Evolutionary conservation across 2,888 invertebrate species (phyloP), one percentile per base, ranked within the genome.

Genomic region (Altica lythri): DNA sequence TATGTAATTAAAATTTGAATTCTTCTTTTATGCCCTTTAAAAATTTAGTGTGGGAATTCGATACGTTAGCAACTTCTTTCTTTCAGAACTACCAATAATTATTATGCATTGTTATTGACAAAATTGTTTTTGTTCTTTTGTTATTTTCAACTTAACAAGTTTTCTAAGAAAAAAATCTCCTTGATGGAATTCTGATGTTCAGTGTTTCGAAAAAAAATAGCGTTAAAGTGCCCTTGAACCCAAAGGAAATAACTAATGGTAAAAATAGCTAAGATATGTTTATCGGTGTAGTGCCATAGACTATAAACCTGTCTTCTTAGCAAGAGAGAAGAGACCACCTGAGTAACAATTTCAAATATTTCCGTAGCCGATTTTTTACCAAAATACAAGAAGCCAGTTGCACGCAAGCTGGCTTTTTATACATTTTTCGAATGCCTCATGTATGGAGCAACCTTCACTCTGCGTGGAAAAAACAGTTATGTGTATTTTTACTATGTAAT

Each of bases 361-460:
- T 37, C 46, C 46, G 46, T 34, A 37, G 16, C 37, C 35, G 17
- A 37, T 46, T 46, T 46, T 46, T 46, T 46, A 46, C 35, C 46
- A 46, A 46, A 46, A 46, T 27, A 27, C 37, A 27, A 46, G 46
- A 16, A 46, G 46, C 27, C 46, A 46, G 25, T 35, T 46, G 16
- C 49, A 42, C 48, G 48, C 48, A 30, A 47, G 19, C 12, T 17
- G 25, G 18, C 48, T 40, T 37, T 40, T 48, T 40, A 49, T 40
- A 42, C 19, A 49, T 49, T 49, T 49, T 49, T 49, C 40, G 49
- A 49, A 49, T 49, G 40, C 49, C 40, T 38, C 22, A 17, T 22
- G 30, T 40, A 46, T 46, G 34, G 46, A 53, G 25, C 47, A 53
- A 48, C 53, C 53, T 53, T 53, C 53, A 53, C 29, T 32, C 22